These are phyloP conservation scores for Phataginus tetradactyla DNA, from an alignment of 2,797 vertebrate species.

Conservation along the genomic window DNA sequence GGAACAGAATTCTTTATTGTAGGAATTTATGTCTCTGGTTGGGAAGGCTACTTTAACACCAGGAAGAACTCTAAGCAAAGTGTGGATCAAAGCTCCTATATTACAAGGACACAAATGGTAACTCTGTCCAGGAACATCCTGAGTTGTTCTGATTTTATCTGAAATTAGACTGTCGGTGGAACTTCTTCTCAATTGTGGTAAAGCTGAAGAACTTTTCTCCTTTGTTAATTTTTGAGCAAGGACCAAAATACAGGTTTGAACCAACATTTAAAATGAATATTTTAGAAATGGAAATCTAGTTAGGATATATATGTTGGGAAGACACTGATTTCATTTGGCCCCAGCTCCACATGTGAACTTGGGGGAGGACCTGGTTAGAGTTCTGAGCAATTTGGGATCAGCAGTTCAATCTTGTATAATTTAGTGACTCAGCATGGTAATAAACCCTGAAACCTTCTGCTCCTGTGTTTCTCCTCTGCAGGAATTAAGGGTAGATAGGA, in stretches of 20 bases:
- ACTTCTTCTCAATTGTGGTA: not conserved
- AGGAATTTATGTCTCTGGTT: constrained; percentile 14
- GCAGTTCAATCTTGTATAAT: not conserved
- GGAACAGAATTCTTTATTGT: not conserved
- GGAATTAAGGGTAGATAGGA: constrained; percentile 68
- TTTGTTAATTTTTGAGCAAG: not conserved
- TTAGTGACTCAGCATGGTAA: constrained; percentile 26
- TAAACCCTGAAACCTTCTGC: constrained; percentile 52
- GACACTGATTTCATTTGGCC: not conserved
- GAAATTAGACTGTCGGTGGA: not conserved
- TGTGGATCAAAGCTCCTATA: not conserved
- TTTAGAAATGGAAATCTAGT: not conserved
- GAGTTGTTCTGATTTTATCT: not conserved
- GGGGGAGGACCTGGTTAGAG: not conserved
- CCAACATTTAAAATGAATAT: not conserved
- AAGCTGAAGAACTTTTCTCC: not conserved
- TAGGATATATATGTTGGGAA: not conserved
- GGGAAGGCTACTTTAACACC: not conserved
- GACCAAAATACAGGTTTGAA: not conserved
- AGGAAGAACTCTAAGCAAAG: not conserved
- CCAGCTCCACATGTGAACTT: not conserved
- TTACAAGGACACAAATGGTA: not conserved
- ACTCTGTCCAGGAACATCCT: not conserved
- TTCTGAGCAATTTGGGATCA: not conserved
- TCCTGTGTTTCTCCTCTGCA: constrained; percentile 48